Conservation (phyloP, 2,113 vertebrate species). For the Festucalex cinctus region DNA sequence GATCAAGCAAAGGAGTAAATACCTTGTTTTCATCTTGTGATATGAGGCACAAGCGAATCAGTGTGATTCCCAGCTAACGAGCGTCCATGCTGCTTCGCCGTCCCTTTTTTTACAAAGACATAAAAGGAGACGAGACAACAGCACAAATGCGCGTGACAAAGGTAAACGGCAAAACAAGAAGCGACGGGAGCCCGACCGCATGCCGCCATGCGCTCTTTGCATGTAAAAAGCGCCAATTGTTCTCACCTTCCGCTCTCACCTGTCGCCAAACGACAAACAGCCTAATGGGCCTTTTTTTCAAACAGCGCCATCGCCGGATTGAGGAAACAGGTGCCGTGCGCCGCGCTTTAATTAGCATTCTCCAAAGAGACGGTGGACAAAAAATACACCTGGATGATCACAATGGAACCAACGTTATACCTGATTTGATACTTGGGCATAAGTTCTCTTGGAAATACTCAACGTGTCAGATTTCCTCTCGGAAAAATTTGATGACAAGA, state of each 20-base stretch:
- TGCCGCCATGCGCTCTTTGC: background rate
- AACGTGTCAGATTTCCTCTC: background rate
- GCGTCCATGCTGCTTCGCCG: slow-evolving; percentile 1
- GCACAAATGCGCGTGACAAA: background rate
- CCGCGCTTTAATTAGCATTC: slow-evolving; percentile 60
- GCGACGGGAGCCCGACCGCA: background rate
- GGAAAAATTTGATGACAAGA: background rate
- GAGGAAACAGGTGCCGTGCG: slow-evolving; percentile 58
- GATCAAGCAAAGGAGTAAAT: background rate
- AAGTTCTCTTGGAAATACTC: background rate
- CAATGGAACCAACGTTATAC: slow-evolving; percentile 56
- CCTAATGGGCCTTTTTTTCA: background rate
- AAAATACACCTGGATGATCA: slow-evolving; percentile 44
- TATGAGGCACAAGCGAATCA: background rate
- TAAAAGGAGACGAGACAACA: background rate
- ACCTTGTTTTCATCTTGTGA: background rate
- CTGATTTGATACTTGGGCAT: slow-evolving; percentile 32
- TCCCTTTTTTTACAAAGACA: too few species aligned
- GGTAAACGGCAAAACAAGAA: background rate
- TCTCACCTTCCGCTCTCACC: background rate
- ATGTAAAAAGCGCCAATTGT: background rate
- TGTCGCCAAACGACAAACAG: background rate
- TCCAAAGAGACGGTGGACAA: slow-evolving; percentile 21
- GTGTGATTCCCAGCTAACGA: slow-evolving; percentile 1
- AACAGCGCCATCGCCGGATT: slow-evolving; percentile 24